Evolutionary conservation across 1,140 invertebrate species (phyloP), one percentile per base, ranked within the genome.

Genomic region (Sesamia nonagrioides): DNA sequence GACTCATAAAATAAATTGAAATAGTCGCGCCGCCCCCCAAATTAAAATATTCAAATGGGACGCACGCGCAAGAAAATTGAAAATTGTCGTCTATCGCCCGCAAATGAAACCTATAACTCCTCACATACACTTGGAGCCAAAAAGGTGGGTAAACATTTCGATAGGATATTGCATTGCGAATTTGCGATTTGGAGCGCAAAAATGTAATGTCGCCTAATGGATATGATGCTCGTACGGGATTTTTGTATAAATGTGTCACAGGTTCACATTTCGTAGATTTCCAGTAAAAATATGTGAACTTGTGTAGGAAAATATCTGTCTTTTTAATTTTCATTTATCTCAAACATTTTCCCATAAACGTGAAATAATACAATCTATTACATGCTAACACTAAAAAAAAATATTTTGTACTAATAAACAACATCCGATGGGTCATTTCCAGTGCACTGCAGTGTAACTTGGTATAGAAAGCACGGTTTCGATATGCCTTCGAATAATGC

Each of bases 11-110:
- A 94, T 94, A 94, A 94, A 94, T 94, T 94, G 93, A 94, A 94
- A 94, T 94, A 94, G 92, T 94, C 93, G 89, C 89, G 89, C 92
- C 93, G 90, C 93, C 92, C 92, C 92, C 93, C 89, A 94, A 94
- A 94, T 94, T 94, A 94, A 94, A 94, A 94, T 94, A 94, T 94
- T 94, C 93, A 94, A 94, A 94, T 94, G 93, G 93, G 92, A 94
- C 92, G 93, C 93, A 94, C 93, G 93, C 93, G 92, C 91, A 94
- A 94, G 93, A 94, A 94, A 94, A 94, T 94, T 94, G 93, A 94
- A 94, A 94, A 94, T 94, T 94, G 93, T 94, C 93, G 92, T 94
- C 93, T 93, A 94, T 94, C 88, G 93, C 91, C 93, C 93, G 88
- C 93, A 94, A 94, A 94, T 94, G 92, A 94, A 94, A 94, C 93